phyloP scores from a whole-genome alignment of 2,888 invertebrate species.

The Ormyrus rosae region DNA sequence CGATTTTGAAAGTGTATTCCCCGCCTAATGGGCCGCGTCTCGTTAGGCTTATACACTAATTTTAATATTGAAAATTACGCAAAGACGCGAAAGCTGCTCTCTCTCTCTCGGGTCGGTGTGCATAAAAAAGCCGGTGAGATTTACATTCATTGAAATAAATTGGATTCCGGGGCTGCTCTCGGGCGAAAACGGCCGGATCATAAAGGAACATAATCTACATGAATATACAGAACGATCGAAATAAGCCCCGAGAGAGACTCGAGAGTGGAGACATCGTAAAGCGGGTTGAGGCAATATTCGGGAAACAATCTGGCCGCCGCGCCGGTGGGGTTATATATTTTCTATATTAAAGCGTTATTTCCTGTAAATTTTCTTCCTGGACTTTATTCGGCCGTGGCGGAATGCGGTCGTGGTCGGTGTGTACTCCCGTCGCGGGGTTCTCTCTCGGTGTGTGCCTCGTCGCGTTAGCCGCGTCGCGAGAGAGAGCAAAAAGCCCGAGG shows the following conservation, averaged over 20 bases:
- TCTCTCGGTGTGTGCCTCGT: too few relatives aligned
- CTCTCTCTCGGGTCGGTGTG: too few relatives aligned
- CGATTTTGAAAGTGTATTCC: too few relatives aligned
- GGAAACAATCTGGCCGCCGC: not conserved
- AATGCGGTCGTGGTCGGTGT: not conserved
- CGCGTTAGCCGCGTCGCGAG: not conserved
- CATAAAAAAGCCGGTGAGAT: too few relatives aligned
- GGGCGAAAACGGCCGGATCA: constrained; percentile 4
- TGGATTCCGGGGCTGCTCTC: not conserved
- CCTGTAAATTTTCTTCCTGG: constrained; percentile 19
- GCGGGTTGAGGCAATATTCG: not conserved
- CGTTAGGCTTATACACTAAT: not conserved
- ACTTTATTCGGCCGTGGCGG: not conserved
- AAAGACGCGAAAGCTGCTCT: too few relatives aligned
- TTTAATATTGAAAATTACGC: too few relatives aligned
- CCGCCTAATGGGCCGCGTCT: not conserved
- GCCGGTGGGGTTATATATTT: not conserved
- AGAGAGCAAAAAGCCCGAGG: constrained; percentile 3
- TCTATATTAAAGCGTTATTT: constrained; percentile 23
- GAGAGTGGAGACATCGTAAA: constrained; percentile 1
- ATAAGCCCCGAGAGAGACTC: not conserved
- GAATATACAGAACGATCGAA: not conserved
- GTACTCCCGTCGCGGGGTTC: not conserved
- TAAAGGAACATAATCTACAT: constrained; percentile 4
- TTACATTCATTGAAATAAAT: constrained; percentile 20